Evolutionary conservation across 2,113 vertebrate genomes (phyloP), one percentile per base, ranked within the genome.

Genomic region (Sclerurus mexicanus): DNA sequence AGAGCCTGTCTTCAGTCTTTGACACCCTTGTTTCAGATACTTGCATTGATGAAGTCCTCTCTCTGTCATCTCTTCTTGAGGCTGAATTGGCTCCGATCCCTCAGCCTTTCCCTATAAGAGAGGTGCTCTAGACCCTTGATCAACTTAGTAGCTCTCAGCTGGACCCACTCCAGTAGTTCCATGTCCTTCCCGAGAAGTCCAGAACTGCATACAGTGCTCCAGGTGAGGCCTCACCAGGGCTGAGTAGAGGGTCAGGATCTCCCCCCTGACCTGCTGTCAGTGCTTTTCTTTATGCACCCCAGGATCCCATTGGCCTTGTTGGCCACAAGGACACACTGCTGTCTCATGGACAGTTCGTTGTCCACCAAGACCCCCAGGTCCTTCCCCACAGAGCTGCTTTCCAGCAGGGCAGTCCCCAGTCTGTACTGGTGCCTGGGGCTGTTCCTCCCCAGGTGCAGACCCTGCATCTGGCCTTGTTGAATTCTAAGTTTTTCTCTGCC

Each of bases 181-280:
- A 4, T 16, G 31, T 28, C 18, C 23, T 25, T 31, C 3, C 42
- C 33, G 67, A 50, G 35, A 21, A 56, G 31, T 10, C 13, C 63
- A 68, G 44, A 76, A 44, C 53, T 33, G 53, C 53, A 59, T 33
- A 52, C 22, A 59, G 27, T 22, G 50, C 58, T 22, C 25, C 31
- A 35, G 21, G 1, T 42, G 27, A 44, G 53, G 18, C 37, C 53
- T 77, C 31, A 46, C 7, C 27, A 7, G 63, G 31, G 11, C 31
- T 7, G 4, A 10, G 53, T 4, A 52, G 19, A 71, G 4, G 14
- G 21, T 0, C 37, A 37, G 33, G 27, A 44, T 44, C 22, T 46
- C 44, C 44, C 4, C 11, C 37, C 4, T 15, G 1, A 0, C 20
- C 55, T 60, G 46, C 18, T 52, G 46, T 8, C 37, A 44, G 0